Evolutionary conservation across 2,888 invertebrate species (phyloP).

Genomic region (Enoplolaimus lenunculus): DNA sequence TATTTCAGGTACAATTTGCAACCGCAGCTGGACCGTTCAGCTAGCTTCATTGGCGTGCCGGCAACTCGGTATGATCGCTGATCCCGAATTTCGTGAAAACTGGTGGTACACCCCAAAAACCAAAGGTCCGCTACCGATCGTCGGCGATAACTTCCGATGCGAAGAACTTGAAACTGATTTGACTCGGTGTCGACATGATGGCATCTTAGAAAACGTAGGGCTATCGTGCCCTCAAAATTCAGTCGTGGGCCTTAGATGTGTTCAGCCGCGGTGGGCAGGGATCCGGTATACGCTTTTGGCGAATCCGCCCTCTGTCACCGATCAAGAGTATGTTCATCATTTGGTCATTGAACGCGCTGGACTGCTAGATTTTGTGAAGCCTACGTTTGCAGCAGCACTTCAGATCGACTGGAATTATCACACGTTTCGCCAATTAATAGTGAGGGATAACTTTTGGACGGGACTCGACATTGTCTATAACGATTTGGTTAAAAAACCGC

Average conservation of each 20-base stretch:
- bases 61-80: slow-evolving; percentile 76
- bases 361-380: slow-evolving; percentile 60
- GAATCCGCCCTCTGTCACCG: slow-evolving; percentile 46
- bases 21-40: slow-evolving; percentile 79
- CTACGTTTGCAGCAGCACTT: slow-evolving; percentile 42
- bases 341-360: slow-evolving; percentile 81
- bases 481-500: slow-evolving; percentile 63
- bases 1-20: slow-evolving; percentile 88
- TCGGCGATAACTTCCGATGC: slow-evolving; percentile 66
- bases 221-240: slow-evolving; percentile 37
- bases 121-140: slow-evolving; percentile 36
- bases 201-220: slow-evolving; percentile 52
- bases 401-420: slow-evolving; percentile 52
- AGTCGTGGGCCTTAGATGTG: slow-evolving; percentile 51
- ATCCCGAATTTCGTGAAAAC: slow-evolving; percentile 63
- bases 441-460: slow-evolving; percentile 73
- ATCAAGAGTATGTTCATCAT: slow-evolving; percentile 65
- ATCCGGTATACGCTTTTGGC: slow-evolving; percentile 73
- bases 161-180: slow-evolving; percentile 77
- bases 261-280: slow-evolving; percentile 84
- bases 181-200: slow-evolving; percentile 60
- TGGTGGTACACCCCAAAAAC: slow-evolving; percentile 34
- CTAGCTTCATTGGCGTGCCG: slow-evolving; percentile 86
- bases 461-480: slow-evolving; percentile 85
- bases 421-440: slow-evolving; percentile 46